Conservation (phyloP, 2,113 vertebrate genomes). For the Strix uralensis region DNA sequence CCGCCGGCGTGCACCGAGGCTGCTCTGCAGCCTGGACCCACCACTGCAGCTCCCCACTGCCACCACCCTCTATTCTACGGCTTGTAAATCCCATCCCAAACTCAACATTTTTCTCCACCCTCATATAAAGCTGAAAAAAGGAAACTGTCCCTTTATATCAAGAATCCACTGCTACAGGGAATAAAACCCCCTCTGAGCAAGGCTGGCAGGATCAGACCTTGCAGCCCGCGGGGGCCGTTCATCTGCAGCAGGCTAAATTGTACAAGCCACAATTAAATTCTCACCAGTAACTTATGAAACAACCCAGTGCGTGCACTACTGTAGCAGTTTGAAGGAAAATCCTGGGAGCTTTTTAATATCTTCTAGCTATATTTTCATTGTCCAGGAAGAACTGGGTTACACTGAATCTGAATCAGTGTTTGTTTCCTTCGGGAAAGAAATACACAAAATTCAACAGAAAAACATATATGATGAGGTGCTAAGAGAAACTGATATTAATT, state of each 20-base stretch:
- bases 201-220: neutral
- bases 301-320: neutral
- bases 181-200: neutral
- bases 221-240: neutral
- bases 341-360: neutral
- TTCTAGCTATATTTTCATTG: neutral
- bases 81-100: neutral
- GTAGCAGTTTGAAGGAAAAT: neutral
- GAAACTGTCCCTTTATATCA: neutral
- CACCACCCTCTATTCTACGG: too few relatives aligned
- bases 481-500: neutral
- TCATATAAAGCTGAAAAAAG: neutral
- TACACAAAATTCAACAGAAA: neutral
- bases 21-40: neutral
- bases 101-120: too few relatives aligned
- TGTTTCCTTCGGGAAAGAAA: neutral
- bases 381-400: neutral
- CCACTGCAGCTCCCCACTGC: too few relatives aligned
- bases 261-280: neutral
- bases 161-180: neutral
- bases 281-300: neutral
- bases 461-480: neutral
- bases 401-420: neutral
- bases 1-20: rapidly evolving
- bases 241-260: too few relatives aligned